phyloP scores from a whole-genome alignment of 2,888 invertebrate genomes.

The Tachina grossa region DNA sequence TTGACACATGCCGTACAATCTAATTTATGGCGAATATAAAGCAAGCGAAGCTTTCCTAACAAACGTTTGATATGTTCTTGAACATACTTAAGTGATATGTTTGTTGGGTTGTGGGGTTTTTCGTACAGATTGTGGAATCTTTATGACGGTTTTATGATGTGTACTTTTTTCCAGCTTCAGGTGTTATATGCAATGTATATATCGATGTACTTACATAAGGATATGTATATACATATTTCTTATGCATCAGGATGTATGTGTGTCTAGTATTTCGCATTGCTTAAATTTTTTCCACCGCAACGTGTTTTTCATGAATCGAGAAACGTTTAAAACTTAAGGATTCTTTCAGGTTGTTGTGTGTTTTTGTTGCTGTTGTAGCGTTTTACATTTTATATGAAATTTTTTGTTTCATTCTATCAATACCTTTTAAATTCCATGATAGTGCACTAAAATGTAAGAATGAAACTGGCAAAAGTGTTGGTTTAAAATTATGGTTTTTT shows the following conservation, averaged over 20 bases:
- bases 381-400: slow-evolving; percentile 16
- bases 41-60: neutral
- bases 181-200: neutral
- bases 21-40: neutral
- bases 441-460: neutral
- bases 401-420: slow-evolving; percentile 9
- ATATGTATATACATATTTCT: slow-evolving; percentile 1
- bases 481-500: slow-evolving; percentile 7
- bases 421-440: slow-evolving; percentile 24
- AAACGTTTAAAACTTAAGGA: slow-evolving; percentile 58
- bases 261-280: slow-evolving; percentile 37
- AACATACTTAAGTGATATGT: neutral
- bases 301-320: slow-evolving; percentile 43
- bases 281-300: slow-evolving; percentile 64
- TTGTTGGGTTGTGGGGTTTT: slow-evolving; percentile 26
- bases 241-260: slow-evolving; percentile 4
- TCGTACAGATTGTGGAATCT: slow-evolving; percentile 23
- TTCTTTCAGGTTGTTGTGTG: neutral
- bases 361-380: neutral
- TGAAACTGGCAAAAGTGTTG: slow-evolving; percentile 1
- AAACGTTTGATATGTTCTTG: neutral
- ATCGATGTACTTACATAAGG: neutral
- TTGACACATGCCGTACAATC: neutral
- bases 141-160: slow-evolving; percentile 38
- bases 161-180: slow-evolving; percentile 18